Evolutionary conservation across 92 coral and sea anemone genomes (phyloP).

Genomic region (Siderastrea siderea): DNA sequence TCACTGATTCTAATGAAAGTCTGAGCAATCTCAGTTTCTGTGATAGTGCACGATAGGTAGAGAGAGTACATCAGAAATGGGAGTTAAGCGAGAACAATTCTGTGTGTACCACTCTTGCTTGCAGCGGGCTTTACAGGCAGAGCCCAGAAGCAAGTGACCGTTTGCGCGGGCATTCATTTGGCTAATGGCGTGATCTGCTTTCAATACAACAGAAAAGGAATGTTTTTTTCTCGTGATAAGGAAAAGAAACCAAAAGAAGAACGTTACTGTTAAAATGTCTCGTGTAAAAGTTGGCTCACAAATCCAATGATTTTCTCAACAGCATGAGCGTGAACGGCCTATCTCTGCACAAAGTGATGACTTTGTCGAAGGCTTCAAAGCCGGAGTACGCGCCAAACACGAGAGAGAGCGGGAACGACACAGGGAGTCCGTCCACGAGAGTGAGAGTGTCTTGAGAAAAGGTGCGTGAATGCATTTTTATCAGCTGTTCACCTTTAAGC

Average conservation of each 20-base stretch:
- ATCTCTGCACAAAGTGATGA: constrained; percentile 87
- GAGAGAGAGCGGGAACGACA: constrained; percentile 80
- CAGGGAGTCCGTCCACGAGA: constrained; percentile 81
- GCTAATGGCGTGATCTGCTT: neutral
- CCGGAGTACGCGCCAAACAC: constrained; percentile 89
- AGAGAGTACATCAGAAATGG: neutral
- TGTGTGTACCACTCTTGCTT: no score
- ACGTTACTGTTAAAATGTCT: no score
- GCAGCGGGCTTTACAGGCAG: no score
- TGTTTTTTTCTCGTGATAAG: no score
- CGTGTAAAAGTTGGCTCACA: no score
- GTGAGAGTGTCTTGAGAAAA: constrained; percentile 76
- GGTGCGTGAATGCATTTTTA: constrained; percentile 58
- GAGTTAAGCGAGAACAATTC: no score
- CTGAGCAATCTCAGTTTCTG: no score
- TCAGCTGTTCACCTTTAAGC: neutral
- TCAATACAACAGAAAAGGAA: no score
- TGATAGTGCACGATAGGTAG: neutral
- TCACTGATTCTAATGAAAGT: no score
- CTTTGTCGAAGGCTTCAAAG: constrained; percentile 90
- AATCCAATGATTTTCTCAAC: neutral
- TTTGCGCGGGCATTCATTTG: neutral
- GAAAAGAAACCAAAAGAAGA: no score
- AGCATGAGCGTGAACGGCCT: constrained; percentile 78
- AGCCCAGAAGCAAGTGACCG: no score